A percentile compares a stretch with the other conserved stretches of the same genome.
These are phyloP conservation scores for Bruchidius siliquastri DNA, from an alignment of 2,888 invertebrate species.

Conservation along the genomic window DNA sequence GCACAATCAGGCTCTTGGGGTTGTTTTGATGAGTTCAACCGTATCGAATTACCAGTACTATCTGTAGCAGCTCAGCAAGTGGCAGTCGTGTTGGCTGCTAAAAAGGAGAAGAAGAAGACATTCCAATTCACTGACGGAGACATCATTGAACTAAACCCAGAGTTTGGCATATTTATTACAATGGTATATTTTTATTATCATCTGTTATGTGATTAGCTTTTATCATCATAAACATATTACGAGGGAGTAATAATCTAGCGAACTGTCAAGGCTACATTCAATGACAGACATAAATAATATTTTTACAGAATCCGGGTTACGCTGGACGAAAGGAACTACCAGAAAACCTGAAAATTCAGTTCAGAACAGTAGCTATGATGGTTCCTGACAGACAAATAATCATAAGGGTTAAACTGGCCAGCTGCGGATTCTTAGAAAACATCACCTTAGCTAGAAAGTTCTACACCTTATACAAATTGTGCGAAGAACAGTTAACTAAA, in stretches of 20 bases:
- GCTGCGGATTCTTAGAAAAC: conserved; percentile 94
- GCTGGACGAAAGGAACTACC: conserved; percentile 94
- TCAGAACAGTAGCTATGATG: conserved; percentile 98
- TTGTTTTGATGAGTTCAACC: conserved; percentile 96
- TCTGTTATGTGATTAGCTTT: neutral
- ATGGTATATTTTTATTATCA: conserved; percentile 61
- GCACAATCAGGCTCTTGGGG: conserved; percentile 97
- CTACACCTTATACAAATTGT: conserved; percentile 92
- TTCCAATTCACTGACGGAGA: conserved; percentile 96
- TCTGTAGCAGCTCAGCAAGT: conserved; percentile 97
- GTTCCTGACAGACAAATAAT: conserved; percentile 97
- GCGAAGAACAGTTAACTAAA: conserved; percentile 95
- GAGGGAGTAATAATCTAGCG: too few relatives aligned
- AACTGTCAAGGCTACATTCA: too few relatives aligned
- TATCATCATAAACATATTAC: conserved; percentile 1
- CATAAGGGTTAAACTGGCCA: conserved; percentile 91
- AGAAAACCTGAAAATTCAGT: conserved; percentile 96
- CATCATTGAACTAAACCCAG: conserved; percentile 84
- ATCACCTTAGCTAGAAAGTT: conserved; percentile 92
- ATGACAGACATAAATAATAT: too few relatives aligned
- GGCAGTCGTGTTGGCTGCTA: conserved; percentile 85
- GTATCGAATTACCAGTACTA: conserved; percentile 88
- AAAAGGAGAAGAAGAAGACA: conserved; percentile 86
- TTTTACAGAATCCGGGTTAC: conserved; percentile 86
- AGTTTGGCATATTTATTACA: conserved; percentile 95